Conservation (phyloP, 64 coral and sea anemone genomes). For the Platygyra sinensis region DNA sequence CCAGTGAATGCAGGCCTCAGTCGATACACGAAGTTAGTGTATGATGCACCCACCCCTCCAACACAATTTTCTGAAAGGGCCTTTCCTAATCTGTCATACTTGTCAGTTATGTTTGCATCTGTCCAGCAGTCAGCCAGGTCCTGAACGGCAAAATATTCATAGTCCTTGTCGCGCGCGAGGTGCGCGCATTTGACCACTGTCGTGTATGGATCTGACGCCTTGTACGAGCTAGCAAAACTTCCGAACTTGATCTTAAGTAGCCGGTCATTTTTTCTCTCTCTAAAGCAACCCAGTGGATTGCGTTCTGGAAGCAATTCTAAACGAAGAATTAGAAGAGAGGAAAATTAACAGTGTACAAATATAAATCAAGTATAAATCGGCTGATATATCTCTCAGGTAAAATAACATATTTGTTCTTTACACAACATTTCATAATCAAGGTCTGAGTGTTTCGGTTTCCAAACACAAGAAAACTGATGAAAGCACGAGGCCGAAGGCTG, state of each 20-base stretch:
- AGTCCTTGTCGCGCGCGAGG: constrained; percentile 16
- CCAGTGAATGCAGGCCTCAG: constrained; percentile 6
- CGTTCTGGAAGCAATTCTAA: background rate
- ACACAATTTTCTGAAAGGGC: constrained; percentile 12
- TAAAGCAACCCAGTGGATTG: background rate
- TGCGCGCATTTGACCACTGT: constrained; percentile 6
- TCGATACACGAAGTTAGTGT: constrained; percentile 4
- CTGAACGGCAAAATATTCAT: constrained; percentile 35
- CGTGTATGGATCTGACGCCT: background rate
- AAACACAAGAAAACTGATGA: no score
- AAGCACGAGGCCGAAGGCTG: no score
- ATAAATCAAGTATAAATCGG: no score
- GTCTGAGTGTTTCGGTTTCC: no score
- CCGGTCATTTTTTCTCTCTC: background rate
- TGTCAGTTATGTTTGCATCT: background rate
- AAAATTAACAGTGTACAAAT: no score
- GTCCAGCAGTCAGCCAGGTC: background rate
- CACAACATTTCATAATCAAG: no score
- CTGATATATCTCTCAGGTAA: no score
- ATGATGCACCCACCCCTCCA: constrained; percentile 18
- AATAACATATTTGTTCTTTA: no score
- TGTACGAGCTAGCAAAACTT: background rate
- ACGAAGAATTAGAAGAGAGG: no score
- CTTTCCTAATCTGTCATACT: background rate
- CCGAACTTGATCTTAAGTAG: background rate